Percentiles rank a stretch among this genome's conserved stretches.
Conservation (phyloP, 2,888 invertebrate species). For the Melanostoma scalare region DNA sequence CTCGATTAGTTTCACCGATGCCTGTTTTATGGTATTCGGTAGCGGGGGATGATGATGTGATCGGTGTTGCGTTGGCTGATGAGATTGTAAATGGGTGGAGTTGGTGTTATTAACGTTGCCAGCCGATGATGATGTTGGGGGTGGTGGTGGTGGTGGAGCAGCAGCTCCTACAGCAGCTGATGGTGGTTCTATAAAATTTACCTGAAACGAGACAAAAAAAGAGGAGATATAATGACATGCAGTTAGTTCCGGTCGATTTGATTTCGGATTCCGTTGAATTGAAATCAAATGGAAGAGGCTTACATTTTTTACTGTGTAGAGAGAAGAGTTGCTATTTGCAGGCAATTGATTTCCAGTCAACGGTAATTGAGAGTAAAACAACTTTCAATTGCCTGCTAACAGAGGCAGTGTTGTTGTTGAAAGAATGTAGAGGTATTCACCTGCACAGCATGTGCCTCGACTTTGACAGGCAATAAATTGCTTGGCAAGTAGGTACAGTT, state of each 20-base stretch:
- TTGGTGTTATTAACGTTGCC: constrained; percentile 71
- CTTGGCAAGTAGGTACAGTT: too few species aligned
- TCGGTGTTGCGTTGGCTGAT: constrained; percentile 74
- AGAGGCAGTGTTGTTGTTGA: not conserved
- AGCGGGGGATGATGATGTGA: constrained; percentile 76
- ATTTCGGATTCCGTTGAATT: constrained; percentile 21
- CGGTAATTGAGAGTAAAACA: constrained; percentile 22
- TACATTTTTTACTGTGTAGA: constrained; percentile 8
- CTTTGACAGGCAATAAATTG: too few species aligned
- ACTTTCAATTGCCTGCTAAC: constrained; percentile 7
- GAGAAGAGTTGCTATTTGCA: constrained; percentile 26
- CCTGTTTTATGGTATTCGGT: constrained; percentile 80
- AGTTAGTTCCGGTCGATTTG: constrained; percentile 54
- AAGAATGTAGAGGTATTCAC: too few species aligned
- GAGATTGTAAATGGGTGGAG: constrained; percentile 76
- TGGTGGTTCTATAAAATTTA: constrained; percentile 75
- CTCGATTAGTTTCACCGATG: constrained; percentile 81
- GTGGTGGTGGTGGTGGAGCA: constrained; percentile 75
- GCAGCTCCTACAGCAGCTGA: constrained; percentile 69
- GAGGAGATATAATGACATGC: constrained; percentile 41
- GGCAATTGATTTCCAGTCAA: constrained; percentile 41
- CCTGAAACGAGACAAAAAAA: constrained; percentile 64
- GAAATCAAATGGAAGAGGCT: constrained; percentile 7
- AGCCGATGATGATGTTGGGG: constrained; percentile 74
- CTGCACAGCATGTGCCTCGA: too few species aligned